Evolutionary conservation across 2,113 vertebrate species (phyloP), one percentile per base, ranked within the genome.

Genomic region (Ariopsis seemanni): DNA sequence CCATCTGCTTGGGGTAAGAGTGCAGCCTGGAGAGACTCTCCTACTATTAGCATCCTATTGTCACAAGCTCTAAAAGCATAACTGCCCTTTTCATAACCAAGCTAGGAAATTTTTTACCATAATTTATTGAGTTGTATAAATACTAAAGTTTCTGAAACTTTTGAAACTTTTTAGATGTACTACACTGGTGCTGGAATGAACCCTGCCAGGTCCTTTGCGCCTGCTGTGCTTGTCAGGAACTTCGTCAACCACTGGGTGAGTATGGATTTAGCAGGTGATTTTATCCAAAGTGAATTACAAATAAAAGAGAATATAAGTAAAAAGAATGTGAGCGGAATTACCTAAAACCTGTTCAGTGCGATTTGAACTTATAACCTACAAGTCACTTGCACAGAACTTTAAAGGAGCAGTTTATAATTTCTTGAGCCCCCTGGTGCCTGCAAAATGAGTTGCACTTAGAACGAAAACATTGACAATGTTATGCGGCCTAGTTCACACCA

Each of bases 171-270:
- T 18, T 88, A 99, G 97, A 96, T 99, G 88, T 97, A 97, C 92
- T 99, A 98, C 91, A 99, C 98, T 22, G 97, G 98, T 20, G 96
- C 97, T 86, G 95, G 97, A 88, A 99, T 99, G 98, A 99, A 99
- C 90, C 98, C 98, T 65, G 98, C 97, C 2, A 97, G 97, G 72
- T 98, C 97, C 88, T 99, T 99, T 27, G 98, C 97, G 82, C 97
- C 97, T 15, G 98, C 98, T 30, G 95, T 98, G 92, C 94, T 99
- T 86, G 94, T 97, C 88, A 95, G 97, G 93, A 98, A 97, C 93
- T 99, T 99, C 91, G 91, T 95, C 92, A 97, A 99, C 94, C 98
- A 98, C 92, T 99, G 98, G 97, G 98, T 99, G 95, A 97, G 96
- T 82, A 62, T 30, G 15, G 7, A 80, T 60, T 60, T 60, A 17